Percentiles rank a stretch among this genome's conserved stretches.
These are phyloP conservation scores for Hippolais icterina DNA, from an alignment of 2,113 vertebrate genomes.

Conservation along the genomic window DNA sequence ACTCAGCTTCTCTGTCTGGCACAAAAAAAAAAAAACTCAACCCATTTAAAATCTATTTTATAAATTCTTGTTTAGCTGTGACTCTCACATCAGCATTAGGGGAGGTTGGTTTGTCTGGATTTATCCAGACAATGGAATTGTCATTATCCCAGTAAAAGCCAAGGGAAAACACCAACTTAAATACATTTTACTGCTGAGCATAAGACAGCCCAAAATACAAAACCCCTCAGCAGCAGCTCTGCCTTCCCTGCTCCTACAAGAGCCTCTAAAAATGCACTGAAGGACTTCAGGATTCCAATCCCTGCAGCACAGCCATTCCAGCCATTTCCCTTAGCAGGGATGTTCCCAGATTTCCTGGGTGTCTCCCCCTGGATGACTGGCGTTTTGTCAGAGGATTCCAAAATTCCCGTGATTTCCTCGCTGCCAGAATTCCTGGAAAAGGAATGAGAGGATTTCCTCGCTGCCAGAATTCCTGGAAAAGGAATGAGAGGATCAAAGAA, in stretches of 20 bases:
- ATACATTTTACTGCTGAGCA: background rate
- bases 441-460: accelerated
- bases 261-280: background rate
- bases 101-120: background rate
- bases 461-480: background rate
- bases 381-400: background rate
- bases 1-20: background rate
- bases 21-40: background rate
- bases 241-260: background rate
- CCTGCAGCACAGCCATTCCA: background rate
- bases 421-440: background rate
- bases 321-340: background rate
- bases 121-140: background rate
- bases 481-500: background rate
- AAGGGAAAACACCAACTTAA: background rate
- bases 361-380: background rate
- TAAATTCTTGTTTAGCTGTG: background rate
- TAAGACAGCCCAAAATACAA: background rate
- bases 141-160: background rate
- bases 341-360: background rate
- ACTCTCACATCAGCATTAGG: background rate
- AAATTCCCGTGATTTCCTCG: background rate
- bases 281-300: background rate
- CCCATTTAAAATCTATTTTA: background rate
- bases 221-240: background rate